These are phyloP conservation scores for Xestia xanthographa DNA, from an alignment of 2,888 invertebrate species.

Conservation along the genomic window DNA sequence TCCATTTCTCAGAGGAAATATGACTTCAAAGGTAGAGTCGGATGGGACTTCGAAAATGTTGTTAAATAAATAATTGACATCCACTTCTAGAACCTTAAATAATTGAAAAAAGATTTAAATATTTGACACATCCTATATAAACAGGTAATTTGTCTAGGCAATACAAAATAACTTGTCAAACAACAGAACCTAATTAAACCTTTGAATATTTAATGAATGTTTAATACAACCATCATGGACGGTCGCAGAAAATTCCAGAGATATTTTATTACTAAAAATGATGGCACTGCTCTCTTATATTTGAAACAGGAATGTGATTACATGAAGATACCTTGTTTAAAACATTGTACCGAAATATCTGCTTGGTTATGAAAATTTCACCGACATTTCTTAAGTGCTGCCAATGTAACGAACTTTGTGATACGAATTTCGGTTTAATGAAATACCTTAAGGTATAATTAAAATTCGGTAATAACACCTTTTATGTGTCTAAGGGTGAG, in stretches of 20 bases:
- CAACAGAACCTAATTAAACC: neutral
- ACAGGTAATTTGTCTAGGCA: neutral
- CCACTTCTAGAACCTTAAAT: neutral
- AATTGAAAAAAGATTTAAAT: slow-evolving; percentile 4
- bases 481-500: slow-evolving; percentile 48
- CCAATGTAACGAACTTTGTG: slow-evolving; percentile 52
- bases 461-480: slow-evolving; percentile 63
- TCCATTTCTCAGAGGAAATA: slow-evolving; percentile 50
- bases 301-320: slow-evolving; percentile 65
- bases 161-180: neutral
- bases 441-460: slow-evolving; percentile 64
- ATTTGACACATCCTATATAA: neutral
- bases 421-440: slow-evolving; percentile 60
- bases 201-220: slow-evolving; percentile 13
- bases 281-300: slow-evolving; percentile 53
- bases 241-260: slow-evolving; percentile 46
- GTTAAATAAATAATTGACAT: slow-evolving; percentile 14
- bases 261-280: slow-evolving; percentile 54
- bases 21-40: slow-evolving; percentile 30
- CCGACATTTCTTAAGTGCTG: slow-evolving; percentile 55
- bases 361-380: slow-evolving; percentile 64
- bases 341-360: slow-evolving; percentile 59
- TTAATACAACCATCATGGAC: slow-evolving; percentile 34
- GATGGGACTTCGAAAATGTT: slow-evolving; percentile 15
- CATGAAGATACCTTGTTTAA: slow-evolving; percentile 57